Conservation (phyloP, 2,888 invertebrate species). For the Cylindroiulus punctatus region DNA sequence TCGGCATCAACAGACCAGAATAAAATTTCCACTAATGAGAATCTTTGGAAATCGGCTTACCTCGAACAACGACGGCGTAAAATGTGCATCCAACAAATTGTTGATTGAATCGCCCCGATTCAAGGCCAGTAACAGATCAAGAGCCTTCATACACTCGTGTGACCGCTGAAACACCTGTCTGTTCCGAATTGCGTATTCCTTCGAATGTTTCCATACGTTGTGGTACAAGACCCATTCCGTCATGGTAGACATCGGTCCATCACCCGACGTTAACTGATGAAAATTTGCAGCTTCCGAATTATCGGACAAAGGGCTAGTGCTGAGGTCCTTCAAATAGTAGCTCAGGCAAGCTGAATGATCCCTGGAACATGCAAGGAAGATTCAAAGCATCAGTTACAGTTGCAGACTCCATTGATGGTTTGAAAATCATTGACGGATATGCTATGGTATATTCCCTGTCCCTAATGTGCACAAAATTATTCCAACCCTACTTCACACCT, state of each 20-base stretch:
- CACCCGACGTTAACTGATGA: not conserved
- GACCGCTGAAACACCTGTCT: constrained; percentile 65
- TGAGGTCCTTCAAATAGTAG: constrained; percentile 57
- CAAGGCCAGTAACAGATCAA: constrained; percentile 69
- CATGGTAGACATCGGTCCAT: not conserved
- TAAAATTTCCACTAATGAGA: not conserved
- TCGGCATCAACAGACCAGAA: too few relatives aligned
- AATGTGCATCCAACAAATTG: constrained; percentile 68
- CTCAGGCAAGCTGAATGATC: constrained; percentile 61
- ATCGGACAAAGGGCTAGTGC: constrained; percentile 46
- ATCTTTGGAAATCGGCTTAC: constrained; percentile 61
- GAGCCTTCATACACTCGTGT: constrained; percentile 68
- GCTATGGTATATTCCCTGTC: too few relatives aligned
- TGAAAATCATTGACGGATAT: too few relatives aligned
- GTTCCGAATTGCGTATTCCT: constrained; percentile 54
- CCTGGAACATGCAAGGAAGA: constrained; percentile 58
- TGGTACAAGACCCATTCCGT: constrained; percentile 53
- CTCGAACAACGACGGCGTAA: constrained; percentile 66
- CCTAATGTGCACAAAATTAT: too few relatives aligned
- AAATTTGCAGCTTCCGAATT: not conserved
- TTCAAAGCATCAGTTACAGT: not conserved
- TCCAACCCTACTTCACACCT: too few relatives aligned
- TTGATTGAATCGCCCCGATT: constrained; percentile 68
- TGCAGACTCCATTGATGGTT: too few relatives aligned
- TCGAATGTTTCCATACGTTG: not conserved